Percentiles rank a stretch among this genome's conserved stretches.
These are phyloP conservation scores for Torymus auratus DNA, from an alignment of 2,888 invertebrate species.

Conservation along the genomic window DNA sequence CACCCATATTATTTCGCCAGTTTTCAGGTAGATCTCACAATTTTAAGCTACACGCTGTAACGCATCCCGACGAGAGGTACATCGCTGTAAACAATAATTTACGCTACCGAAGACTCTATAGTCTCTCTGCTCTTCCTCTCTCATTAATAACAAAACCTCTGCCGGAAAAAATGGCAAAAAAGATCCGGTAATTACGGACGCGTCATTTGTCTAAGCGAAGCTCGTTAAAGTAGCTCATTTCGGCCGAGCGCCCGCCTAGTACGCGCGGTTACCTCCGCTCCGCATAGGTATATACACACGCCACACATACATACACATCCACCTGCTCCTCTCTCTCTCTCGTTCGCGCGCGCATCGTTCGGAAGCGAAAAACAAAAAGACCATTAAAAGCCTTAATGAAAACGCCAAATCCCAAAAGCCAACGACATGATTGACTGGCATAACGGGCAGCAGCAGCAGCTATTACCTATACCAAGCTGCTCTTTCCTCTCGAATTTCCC, in stretches of 20 bases:
- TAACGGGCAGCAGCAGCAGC: neutral
- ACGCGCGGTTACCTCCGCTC: too few species aligned
- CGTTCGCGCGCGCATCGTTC: too few species aligned
- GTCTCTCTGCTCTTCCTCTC: too few species aligned
- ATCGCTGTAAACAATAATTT: too few species aligned
- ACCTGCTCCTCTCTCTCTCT: too few species aligned
- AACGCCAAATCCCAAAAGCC: conserved; percentile 49
- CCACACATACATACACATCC: too few species aligned
- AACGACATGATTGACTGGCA: conserved; percentile 47
- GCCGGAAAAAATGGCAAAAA: conserved; percentile 21
- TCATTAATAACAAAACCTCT: neutral
- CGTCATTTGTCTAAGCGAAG: conserved; percentile 51
- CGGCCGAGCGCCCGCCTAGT: neutral
- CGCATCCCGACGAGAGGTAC: too few species aligned
- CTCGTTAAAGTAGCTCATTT: conserved; percentile 51
- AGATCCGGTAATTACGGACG: conserved; percentile 44
- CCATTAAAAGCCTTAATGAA: conserved; percentile 46
- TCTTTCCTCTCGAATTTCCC: neutral
- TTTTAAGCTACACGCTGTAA: too few species aligned
- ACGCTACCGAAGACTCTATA: too few species aligned
- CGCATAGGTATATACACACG: too few species aligned
- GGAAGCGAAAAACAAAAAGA: conserved; percentile 40
- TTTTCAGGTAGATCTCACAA: too few species aligned
- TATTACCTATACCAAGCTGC: neutral
- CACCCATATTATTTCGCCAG: too few species aligned